Evolutionary conservation across 2,113 vertebrate species (phyloP).

Genomic region (Nesogale talazaci): DNA sequence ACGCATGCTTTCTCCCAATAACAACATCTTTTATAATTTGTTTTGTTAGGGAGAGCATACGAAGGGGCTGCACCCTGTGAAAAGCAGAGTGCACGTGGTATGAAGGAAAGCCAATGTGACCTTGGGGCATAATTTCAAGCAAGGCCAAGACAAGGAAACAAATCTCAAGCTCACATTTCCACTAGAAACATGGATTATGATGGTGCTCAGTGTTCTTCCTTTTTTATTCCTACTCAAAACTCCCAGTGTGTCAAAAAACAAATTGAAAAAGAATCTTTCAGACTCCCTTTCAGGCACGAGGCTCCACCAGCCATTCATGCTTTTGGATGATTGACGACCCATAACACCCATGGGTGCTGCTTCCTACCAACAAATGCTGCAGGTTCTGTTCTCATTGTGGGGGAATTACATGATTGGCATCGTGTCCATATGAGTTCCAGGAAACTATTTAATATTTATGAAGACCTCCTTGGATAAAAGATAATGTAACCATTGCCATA

Average conservation of each 20-base stretch:
- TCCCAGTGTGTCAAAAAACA: conserved; percentile 30
- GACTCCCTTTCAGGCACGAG: not conserved
- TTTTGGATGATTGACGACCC: not conserved
- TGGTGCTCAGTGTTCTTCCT: no score
- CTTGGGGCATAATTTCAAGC: not conserved
- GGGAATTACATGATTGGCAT: not conserved
- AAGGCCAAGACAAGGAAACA: conserved; percentile 44
- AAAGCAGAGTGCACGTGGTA: not conserved
- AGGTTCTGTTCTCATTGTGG: not conserved
- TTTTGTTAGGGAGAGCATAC: not conserved
- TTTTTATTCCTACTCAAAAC: not conserved
- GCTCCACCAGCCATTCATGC: not conserved
- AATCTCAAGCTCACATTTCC: not conserved
- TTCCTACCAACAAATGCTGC: not conserved
- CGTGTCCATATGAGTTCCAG: not conserved
- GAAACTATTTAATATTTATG: not conserved
- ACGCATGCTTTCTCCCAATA: not conserved
- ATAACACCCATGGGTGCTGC: not conserved
- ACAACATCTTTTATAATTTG: not conserved
- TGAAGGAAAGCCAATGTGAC: not conserved
- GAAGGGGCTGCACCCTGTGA: not conserved
- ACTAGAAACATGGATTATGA: no score
- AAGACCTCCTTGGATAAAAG: conserved; percentile 14
- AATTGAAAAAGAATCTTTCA: conserved; percentile 5
- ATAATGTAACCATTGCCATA: not conserved